Conservation (phyloP, 1,140 invertebrate species). For the Drosophila nannoptera region DNA sequence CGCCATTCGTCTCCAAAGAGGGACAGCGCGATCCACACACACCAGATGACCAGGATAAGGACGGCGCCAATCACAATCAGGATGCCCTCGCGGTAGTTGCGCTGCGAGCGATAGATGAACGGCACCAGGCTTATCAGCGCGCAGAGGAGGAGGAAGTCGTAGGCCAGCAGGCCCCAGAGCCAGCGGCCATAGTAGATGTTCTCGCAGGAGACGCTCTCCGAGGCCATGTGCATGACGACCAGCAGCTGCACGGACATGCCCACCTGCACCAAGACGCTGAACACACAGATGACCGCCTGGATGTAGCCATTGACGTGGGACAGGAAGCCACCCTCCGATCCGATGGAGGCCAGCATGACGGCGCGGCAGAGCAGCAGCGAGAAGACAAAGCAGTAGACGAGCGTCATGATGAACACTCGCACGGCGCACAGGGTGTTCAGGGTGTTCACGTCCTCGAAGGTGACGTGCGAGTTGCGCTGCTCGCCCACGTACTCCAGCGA, state of each 20-base stretch:
- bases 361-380: slow-evolving; percentile 81
- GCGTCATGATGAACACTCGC: slow-evolving; percentile 78
- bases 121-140: slow-evolving; percentile 81
- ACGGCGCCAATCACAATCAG: slow-evolving; percentile 74
- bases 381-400: slow-evolving; percentile 81
- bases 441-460: slow-evolving; percentile 70
- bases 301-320: slow-evolving; percentile 83
- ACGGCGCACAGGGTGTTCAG: slow-evolving; percentile 74
- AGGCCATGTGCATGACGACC: slow-evolving; percentile 74
- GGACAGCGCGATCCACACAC: slow-evolving; percentile 80
- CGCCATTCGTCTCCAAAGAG: slow-evolving; percentile 80
- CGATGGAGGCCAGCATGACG: slow-evolving; percentile 82
- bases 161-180: slow-evolving; percentile 80
- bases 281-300: slow-evolving; percentile 81
- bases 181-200: slow-evolving; percentile 78
- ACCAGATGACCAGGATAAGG: slow-evolving; percentile 80
- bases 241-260: slow-evolving; percentile 80
- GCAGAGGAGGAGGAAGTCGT: slow-evolving; percentile 81
- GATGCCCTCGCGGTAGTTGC: slow-evolving; percentile 84
- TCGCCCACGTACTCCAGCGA: slow-evolving; percentile 79
- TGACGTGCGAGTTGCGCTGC: slow-evolving; percentile 73
- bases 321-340: slow-evolving; percentile 81
- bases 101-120: slow-evolving; percentile 81
- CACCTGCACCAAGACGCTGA: slow-evolving; percentile 81
- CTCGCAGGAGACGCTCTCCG: slow-evolving; percentile 77